Base-by-base conservation (phyloP, 2,113 vertebrate genomes). In the Tauraco erythrolophus region DNA sequence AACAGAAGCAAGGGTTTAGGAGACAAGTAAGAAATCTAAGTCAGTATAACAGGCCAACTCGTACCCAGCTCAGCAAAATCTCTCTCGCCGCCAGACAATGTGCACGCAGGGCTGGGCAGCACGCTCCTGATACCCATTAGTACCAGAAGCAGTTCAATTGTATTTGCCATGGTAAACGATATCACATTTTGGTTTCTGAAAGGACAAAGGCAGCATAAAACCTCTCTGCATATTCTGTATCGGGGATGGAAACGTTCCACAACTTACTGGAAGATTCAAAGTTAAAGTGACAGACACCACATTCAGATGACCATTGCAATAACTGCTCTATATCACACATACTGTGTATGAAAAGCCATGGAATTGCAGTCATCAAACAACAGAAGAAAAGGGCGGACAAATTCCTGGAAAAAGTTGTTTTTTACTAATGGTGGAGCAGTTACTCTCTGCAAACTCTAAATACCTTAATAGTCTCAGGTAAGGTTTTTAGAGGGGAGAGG, bases 1-100 rank as follows among this genome's bases (percentile, higher is more conserved):
- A 91, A 93, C 68, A 80, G 95, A 95, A 91, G 41, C 51, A 74
- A 82, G 78, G 35, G 19, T 94, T 94, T 53, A 65, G 62, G 51
- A 85, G 41, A 64, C n/a, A 23, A 83, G 39, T 51, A 53, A 93
- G 74, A 95, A 93, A 91, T 57, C 85, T 65, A 64, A 83, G 50
- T 51, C 4, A 3, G 10, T 74, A 70, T 58, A 89, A 65, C 30
- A 82, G 61, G 48, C 45, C 84, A 88, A 35, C 7, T 7, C 18
- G 1, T 17, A 31, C 66, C 54, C 39, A 80, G 51, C 66, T 82
- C 77, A 77, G 69, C 65, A 93, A 92, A 92, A 94, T n/a, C 76
- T 46, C 9, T 68, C 22, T 96, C 46, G 28, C 77, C 78, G 28
- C 12, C 53, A 77, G 60, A 64, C 7, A 3, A 54, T 25, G 18